These are phyloP conservation scores for Harpagus bidentatus DNA, from an alignment of 2,113 vertebrate species.

Conservation along the genomic window DNA sequence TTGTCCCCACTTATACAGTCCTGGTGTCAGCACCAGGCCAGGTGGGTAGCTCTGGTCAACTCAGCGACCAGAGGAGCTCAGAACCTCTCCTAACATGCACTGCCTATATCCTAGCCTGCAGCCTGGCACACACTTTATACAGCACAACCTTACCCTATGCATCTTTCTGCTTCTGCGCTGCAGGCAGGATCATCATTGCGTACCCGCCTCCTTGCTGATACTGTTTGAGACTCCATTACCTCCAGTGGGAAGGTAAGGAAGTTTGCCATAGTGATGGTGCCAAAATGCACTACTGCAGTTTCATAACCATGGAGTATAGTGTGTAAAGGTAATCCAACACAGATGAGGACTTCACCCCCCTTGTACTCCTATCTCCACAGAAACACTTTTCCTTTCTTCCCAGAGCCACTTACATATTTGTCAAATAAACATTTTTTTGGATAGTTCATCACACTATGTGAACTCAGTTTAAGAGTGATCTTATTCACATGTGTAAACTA, in stretches of 20 bases:
- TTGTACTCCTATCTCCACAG: not conserved
- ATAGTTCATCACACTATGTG: not conserved
- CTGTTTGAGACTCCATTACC: not conserved
- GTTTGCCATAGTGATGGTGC: not conserved
- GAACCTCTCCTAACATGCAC: no score
- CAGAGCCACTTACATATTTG: not conserved
- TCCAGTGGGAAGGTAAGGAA: not conserved
- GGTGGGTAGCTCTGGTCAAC: not conserved
- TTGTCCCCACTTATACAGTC: not conserved
- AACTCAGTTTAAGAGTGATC: not conserved
- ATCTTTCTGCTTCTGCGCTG: not conserved
- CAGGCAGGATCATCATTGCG: not conserved
- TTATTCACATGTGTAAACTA: not conserved
- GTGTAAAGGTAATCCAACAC: not conserved
- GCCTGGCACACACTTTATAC: not conserved
- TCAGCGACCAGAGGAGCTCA: no score
- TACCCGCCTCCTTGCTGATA: not conserved
- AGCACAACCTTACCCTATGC: no score
- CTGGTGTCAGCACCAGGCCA: not conserved
- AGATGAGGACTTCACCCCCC: not conserved
- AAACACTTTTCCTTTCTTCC: not conserved
- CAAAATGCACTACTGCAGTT: not conserved
- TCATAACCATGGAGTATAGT: not conserved
- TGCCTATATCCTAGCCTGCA: not conserved
- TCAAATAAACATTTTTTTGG: not conserved